Conservation (phyloP, 64 coral and sea anemone genomes). For the Trachythela sp. region DNA sequence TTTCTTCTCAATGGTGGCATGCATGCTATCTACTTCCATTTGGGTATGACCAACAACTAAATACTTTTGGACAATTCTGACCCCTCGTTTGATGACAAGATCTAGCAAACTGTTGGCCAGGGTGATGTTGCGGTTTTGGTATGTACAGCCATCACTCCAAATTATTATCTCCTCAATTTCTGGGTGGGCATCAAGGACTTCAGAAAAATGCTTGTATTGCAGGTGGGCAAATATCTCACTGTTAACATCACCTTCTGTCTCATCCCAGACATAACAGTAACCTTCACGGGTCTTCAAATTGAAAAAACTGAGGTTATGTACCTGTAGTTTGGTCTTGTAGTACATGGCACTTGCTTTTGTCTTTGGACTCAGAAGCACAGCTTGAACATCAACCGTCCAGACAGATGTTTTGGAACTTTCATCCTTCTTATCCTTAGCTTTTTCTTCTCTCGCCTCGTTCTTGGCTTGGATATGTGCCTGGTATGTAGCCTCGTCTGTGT, state of each 20-base stretch:
- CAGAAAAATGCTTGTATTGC: not conserved
- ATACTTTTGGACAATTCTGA: conserved; percentile 16
- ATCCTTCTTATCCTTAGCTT: not conserved
- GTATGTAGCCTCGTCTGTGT: not conserved
- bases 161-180: conserved; percentile 3
- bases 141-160: conserved; percentile 22
- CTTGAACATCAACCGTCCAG: conserved; percentile 10
- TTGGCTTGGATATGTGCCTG: not conserved
- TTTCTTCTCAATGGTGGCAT: not conserved
- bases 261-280: conserved; percentile 34
- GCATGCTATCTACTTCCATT: conserved; percentile 35
- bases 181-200: not conserved
- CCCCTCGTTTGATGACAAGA: not conserved
- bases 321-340: too few relatives aligned
- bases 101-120: not conserved
- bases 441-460: not conserved
- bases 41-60: conserved; percentile 28
- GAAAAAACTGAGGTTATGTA: conserved; percentile 14
- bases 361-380: conserved; percentile 2
- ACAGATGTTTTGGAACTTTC: not conserved
- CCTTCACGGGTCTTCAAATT: not conserved
- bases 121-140: conserved; percentile 24
- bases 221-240: not conserved
- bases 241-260: conserved; percentile 15
- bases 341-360: not conserved